Conservation (phyloP, 2,888 invertebrate genomes). For the Trilocha varians region DNA sequence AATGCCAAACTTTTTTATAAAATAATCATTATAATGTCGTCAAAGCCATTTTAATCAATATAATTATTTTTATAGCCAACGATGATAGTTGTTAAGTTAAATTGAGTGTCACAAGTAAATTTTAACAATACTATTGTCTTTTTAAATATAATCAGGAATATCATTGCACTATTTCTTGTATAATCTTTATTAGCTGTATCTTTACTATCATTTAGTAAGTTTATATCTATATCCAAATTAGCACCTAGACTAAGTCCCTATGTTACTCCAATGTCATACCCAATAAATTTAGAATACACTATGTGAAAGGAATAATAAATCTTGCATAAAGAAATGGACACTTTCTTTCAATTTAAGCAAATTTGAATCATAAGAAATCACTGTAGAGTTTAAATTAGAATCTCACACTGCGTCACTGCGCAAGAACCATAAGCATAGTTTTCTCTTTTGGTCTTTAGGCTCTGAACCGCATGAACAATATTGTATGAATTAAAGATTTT, state of each 20-base stretch:
- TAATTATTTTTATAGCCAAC: not conserved
- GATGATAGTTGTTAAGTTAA: not conserved
- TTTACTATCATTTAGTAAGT: not conserved
- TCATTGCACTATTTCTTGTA: not conserved
- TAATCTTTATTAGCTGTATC: not conserved
- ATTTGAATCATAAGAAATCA: constrained; percentile 66
- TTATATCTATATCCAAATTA: not conserved
- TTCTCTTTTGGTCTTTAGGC: constrained; percentile 69
- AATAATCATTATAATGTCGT: not conserved
- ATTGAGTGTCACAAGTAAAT: not conserved
- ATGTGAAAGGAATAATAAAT: constrained; percentile 39
- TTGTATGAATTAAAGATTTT: constrained; percentile 11
- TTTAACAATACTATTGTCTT: not conserved
- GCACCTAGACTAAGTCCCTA: constrained; percentile 25
- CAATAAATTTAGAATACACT: constrained; percentile 69
- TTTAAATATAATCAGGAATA: no score
- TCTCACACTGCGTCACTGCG: constrained; percentile 59
- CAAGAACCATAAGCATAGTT: constrained; percentile 18
- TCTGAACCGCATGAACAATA: constrained; percentile 39
- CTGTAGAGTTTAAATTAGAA: constrained; percentile 19
- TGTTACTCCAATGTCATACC: constrained; percentile 59
- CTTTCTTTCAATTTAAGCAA: constrained; percentile 60
- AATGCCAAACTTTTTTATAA: no score
- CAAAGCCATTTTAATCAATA: not conserved
- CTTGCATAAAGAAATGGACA: constrained; percentile 24